phyloP scores from a whole-genome alignment of 2,113 vertebrate genomes.

The Semnornis frantzii region DNA sequence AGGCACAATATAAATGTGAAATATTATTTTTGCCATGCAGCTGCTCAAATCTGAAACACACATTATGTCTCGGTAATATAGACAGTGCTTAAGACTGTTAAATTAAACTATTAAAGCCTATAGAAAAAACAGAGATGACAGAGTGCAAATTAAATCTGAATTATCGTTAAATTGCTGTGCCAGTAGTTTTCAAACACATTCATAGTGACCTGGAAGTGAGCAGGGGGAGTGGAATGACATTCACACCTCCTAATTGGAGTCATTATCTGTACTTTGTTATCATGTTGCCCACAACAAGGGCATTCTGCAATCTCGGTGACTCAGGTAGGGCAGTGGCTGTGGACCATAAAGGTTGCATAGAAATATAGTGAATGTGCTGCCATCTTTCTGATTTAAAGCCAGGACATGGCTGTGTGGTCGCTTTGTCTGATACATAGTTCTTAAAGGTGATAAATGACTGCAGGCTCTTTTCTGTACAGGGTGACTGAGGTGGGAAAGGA shows the following conservation, averaged over 20 bases:
- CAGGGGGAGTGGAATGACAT: constrained; percentile 43
- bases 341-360: background rate
- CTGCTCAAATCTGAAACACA: constrained; percentile 48
- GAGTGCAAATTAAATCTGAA: constrained; percentile 66
- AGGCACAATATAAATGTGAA: constrained; percentile 53
- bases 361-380: background rate
- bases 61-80: constrained; percentile 51
- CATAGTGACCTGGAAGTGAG: constrained; percentile 42
- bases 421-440: background rate
- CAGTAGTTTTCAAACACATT: constrained; percentile 48
- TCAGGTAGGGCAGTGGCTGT: background rate
- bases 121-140: constrained; percentile 54
- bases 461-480: background rate
- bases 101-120: constrained; percentile 62
- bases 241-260: constrained; percentile 47
- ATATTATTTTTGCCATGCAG: constrained; percentile 51
- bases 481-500: rapidly evolving
- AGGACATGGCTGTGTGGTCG: background rate
- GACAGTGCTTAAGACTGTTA: constrained; percentile 63
- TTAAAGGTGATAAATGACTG: background rate
- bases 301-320: background rate
- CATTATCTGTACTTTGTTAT: constrained; percentile 2
- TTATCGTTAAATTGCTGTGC: constrained; percentile 54
- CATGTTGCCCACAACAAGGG: constrained; percentile 26
- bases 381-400: constrained; percentile 28